These are phyloP conservation scores for Tubiluchus corallicola DNA, from an alignment of 2,888 invertebrate species.

Conservation along the genomic window DNA sequence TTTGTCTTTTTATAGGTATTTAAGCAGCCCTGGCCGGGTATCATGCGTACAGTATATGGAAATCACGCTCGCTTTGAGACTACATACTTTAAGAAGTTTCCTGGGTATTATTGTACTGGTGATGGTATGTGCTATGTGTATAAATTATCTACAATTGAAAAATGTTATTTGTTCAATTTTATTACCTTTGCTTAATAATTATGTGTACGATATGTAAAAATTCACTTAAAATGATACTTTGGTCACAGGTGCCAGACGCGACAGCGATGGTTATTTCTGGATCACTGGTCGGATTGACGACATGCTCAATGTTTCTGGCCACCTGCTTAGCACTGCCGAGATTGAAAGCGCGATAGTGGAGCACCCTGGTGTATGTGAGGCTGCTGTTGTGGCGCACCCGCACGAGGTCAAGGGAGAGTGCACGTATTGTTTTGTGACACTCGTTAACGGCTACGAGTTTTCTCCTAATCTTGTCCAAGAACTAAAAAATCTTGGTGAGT, in stretches of 20 bases:
- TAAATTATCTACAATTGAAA: background rate
- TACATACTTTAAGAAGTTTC: slow-evolving; percentile 87
- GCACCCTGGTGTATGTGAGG: slow-evolving; percentile 53
- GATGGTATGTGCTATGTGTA: slow-evolving; percentile 48
- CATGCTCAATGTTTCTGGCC: slow-evolving; percentile 96
- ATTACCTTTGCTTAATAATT: background rate
- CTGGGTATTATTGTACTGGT: slow-evolving; percentile 91
- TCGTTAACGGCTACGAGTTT: slow-evolving; percentile 35
- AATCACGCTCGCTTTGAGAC: slow-evolving; percentile 67
- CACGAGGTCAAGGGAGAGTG: slow-evolving; percentile 92
- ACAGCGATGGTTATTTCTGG: slow-evolving; percentile 87
- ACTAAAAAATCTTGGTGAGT: slow-evolving; percentile 22
- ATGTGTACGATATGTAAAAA: no score
- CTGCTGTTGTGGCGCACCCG: slow-evolving; percentile 85
- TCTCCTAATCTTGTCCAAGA: slow-evolving; percentile 19
- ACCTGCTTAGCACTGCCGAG: slow-evolving; percentile 91
- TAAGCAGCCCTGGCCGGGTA: slow-evolving; percentile 88
- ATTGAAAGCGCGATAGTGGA: slow-evolving; percentile 37
- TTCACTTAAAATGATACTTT: no score
- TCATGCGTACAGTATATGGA: slow-evolving; percentile 83
- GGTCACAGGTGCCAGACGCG: slow-evolving; percentile 65
- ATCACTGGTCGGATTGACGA: slow-evolving; percentile 93
- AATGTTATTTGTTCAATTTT: background rate
- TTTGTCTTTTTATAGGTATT: slow-evolving; percentile 39
- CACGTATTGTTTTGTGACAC: slow-evolving; percentile 86